A percentile compares a stretch with the other conserved stretches of the same genome.
These are phyloP conservation scores for Telmatherina bonti DNA, from an alignment of 2,797 vertebrate genomes.

Conservation along the genomic window DNA sequence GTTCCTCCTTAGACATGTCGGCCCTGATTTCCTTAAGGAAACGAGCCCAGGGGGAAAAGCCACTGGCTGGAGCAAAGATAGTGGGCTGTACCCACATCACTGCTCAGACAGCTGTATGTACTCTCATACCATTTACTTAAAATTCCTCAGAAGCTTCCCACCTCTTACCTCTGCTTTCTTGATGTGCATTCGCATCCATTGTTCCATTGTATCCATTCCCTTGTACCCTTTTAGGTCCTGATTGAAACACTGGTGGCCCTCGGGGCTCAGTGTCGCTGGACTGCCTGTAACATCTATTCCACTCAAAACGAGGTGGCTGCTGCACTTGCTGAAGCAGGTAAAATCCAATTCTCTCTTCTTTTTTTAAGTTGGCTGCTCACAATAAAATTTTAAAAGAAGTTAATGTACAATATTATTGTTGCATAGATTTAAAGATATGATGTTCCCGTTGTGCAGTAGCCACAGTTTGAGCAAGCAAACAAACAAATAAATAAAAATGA, in stretches of 20 bases:
- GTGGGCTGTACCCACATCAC: conserved; percentile 99
- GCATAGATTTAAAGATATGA: not conserved
- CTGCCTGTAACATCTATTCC: conserved; percentile 98
- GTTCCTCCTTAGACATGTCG: conserved; percentile 90
- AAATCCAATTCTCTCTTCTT: conserved; percentile 35
- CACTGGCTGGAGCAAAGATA: conserved; percentile 96
- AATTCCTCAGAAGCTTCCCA: conserved; percentile 2
- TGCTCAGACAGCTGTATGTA: conserved; percentile 95
- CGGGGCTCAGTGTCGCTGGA: conserved; percentile 98
- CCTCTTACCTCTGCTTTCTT: not conserved
- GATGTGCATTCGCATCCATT: conserved; percentile 5
- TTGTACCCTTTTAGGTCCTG: conserved; percentile 85
- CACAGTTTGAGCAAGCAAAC: not conserved
- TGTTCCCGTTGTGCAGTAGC: too few relatives aligned
- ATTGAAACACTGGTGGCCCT: conserved; percentile 97
- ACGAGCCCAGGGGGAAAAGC: conserved; percentile 98
- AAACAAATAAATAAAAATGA: too few relatives aligned
- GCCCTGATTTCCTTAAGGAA: conserved; percentile 98
- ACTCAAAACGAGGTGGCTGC: conserved; percentile 98
- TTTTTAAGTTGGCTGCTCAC: not conserved
- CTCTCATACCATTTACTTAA: not conserved
- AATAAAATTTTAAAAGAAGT: not conserved
- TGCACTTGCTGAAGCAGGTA: conserved; percentile 93
- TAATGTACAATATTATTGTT: not conserved
- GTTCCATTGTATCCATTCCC: not conserved